Conservation (phyloP, 2,113 vertebrate genomes). For the Ovibos moschatus region DNA sequence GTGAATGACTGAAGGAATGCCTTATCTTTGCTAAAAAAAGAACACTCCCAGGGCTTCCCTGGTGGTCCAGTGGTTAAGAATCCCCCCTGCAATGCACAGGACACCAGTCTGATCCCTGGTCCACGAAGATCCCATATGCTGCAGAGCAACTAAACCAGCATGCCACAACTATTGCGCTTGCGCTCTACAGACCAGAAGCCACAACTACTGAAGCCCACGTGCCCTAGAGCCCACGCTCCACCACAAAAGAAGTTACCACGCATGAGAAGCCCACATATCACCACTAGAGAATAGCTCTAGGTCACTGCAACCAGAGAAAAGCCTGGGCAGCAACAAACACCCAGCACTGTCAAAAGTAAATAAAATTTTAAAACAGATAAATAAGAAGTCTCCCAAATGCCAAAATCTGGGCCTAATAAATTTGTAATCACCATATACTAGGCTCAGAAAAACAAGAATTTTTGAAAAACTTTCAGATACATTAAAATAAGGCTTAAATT, state of each 20-base stretch:
- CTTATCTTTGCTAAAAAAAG: slow-evolving; percentile 3
- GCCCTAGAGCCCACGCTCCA: background rate
- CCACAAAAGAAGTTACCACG: background rate
- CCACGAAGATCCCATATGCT: background rate
- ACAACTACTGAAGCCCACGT: background rate
- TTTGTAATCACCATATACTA: background rate
- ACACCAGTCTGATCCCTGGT: background rate
- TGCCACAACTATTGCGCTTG: background rate
- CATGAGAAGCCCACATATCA: background rate
- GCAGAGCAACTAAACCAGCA: background rate
- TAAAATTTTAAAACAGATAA: background rate
- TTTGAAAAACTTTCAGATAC: background rate
- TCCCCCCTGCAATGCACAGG: background rate
- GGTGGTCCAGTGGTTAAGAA: background rate
- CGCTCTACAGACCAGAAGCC: too few species aligned
- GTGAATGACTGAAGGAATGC: background rate
- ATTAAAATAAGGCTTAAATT: slow-evolving; percentile 30
- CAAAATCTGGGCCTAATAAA: slow-evolving; percentile 14
- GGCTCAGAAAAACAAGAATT: background rate
- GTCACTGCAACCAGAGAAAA: background rate
- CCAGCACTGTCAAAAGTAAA: background rate
- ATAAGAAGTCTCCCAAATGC: background rate
- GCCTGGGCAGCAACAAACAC: background rate
- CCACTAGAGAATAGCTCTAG: background rate
- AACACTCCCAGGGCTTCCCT: background rate